Evolutionary conservation across 2,888 invertebrate species (phyloP), one percentile per base, ranked within the genome.

Genomic region (Tenthredo mesomela): DNA sequence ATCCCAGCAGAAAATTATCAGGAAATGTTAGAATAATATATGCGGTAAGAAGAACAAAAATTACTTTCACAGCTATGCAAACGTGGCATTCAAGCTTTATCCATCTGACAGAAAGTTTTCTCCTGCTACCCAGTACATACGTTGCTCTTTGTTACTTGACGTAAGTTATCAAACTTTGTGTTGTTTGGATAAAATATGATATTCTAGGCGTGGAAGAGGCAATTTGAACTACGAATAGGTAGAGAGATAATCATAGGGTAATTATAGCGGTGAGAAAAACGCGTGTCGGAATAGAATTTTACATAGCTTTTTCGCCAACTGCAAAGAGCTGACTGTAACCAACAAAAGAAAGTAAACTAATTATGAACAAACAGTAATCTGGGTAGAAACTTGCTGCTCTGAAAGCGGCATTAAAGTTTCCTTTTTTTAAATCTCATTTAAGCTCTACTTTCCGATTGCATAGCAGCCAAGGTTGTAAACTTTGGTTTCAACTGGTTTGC

Each of bases 401-500:
- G 9, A 54, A 54, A 77, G n/a, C 77, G 25, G 40, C 43, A n/a
- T 12, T 29, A 54, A 77, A 77, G 50, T 50, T 54, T 77, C 54
- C 54, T n/a, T 50, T 77, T 77, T 50, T 54, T 33, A 54, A 50
- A 77, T 77, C 77, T 54, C 77, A 50, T 50, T 77, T 50, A 77
- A 77, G 77, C 77, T 25, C 29, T 54, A 50, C 50, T 29, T 50
- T 43, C 29, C 54, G 37, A 40, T 43, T 77, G 70, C 61, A 54
- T 58, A 86, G 84, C 84, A 82, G 84, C 78, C 71, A 78, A 82
- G 75, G 82, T 78, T 87, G 86, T 84, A 86, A 87, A 87, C 87
- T 85, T 87, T 85, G 77, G 86, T 88, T 88, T 87, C 86, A 88
- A 87, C 88, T 87, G 86, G 87, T 88, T 88, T 85, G 85, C 84